Evolutionary conservation across 2,888 invertebrate species (phyloP), one percentile per base, ranked within the genome.

Genomic region (Dryadula phaetusa): DNA sequence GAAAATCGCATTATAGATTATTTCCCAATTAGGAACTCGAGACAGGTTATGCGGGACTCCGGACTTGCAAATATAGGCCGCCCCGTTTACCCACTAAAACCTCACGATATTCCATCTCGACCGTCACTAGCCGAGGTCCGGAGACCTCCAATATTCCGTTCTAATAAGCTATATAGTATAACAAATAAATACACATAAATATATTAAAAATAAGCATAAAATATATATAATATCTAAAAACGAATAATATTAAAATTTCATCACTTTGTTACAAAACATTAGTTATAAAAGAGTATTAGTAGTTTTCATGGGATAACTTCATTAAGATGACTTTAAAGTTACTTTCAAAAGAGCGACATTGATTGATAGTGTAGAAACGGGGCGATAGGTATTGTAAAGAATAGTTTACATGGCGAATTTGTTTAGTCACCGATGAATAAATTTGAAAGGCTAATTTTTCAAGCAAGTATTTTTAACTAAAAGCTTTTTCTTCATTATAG

Each of bases 291-390:
- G 34, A 69, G 37, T 62, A 53, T 69, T 64, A 65, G 32, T 64
- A 60, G 62, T 64, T 62, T 70, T 72, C 60, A 37, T 14, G 70
- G 75, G 73, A 76, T 79, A 80, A 78, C 78, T 80, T 82, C 81
- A 81, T 82, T 82, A 82, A 69, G 69, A 64, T 71, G 75, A 74
- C 73, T 78, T 78, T 76, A 76, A 65, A 64, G 52, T 68, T 75
- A 74, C 74, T 76, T 74, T 75, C 69, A 70, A 70, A 73, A 72
- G 68, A 67, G 46, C 64, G 80, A 80, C 79, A 66, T 76, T 83
- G 83, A 83, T 82, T 79, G 80, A 83, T 83, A 77, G 79, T 74
- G 70, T 70, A 70, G 62, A 69, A 67, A 70, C 61, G 64, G 62
- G 62, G 64, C 61, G 60, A 72, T 67, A 70, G 70, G 66, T 67